Conservation (phyloP, 2,113 vertebrate genomes). For the Crotalus viridis region DNA sequence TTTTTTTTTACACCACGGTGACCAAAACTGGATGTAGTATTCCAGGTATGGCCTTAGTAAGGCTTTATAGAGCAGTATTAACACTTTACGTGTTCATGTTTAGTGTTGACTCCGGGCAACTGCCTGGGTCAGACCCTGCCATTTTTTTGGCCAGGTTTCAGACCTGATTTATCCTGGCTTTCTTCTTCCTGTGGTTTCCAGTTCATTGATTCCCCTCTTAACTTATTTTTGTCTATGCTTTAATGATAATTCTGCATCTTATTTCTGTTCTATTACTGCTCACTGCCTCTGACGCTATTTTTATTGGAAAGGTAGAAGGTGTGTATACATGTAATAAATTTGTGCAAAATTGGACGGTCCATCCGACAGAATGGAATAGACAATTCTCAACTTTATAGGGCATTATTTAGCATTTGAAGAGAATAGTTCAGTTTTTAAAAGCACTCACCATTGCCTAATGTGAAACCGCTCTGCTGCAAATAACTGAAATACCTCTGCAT, state of each 20-base stretch:
- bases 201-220: neutral
- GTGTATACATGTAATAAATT: neutral
- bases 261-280: neutral
- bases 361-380: neutral
- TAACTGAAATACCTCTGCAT: conserved; percentile 32
- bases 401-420: conserved; percentile 16
- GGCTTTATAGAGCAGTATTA: no score
- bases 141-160: neutral
- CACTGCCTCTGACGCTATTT: neutral
- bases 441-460: neutral
- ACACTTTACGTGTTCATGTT: neutral
- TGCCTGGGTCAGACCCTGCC: neutral
- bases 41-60: no score
- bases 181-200: neutral
- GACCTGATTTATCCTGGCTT: neutral
- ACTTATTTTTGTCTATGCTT: neutral
- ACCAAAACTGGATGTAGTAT: no score
- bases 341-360: neutral
- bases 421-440: neutral
- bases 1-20: no score
- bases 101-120: no score
- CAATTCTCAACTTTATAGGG: conserved; percentile 9
- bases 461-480: conserved; percentile 32
- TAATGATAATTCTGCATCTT: neutral
- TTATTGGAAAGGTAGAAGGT: neutral